Conservation (phyloP, 2,888 invertebrate species). For the Drosophila lutescens region DNA sequence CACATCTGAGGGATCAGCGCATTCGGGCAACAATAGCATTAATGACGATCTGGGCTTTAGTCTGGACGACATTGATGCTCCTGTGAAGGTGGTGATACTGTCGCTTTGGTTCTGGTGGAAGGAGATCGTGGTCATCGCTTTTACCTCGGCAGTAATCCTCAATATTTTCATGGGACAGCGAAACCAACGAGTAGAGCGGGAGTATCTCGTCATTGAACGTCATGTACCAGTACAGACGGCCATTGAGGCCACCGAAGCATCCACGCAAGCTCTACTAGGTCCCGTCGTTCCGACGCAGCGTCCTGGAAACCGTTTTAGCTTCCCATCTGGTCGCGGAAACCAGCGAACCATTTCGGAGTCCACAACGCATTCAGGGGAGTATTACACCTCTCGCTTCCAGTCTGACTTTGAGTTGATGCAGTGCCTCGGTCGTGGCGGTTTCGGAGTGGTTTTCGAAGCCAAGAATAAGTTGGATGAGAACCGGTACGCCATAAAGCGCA, state of each 20-base stretch:
- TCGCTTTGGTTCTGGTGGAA: slow-evolving; percentile 94
- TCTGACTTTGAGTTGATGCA: slow-evolving; percentile 93
- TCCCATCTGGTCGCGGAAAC: slow-evolving; percentile 28
- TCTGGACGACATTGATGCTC: slow-evolving; percentile 86
- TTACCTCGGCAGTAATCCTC: slow-evolving; percentile 89
- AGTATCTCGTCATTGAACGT: slow-evolving; percentile 83
- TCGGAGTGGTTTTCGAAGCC: slow-evolving; percentile 98
- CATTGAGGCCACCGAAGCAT: slow-evolving; percentile 82
- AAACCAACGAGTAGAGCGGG: slow-evolving; percentile 76
- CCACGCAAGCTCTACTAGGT: slow-evolving; percentile 75
- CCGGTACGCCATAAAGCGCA: slow-evolving; percentile 97
- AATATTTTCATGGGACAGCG: slow-evolving; percentile 88
- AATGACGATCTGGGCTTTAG: slow-evolving; percentile 78
- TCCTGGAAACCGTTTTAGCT: slow-evolving; percentile 41
- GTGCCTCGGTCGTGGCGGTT: slow-evolving; percentile 95
- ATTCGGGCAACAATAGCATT: slow-evolving; percentile 57
- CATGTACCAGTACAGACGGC: slow-evolving; percentile 83
- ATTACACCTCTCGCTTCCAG: slow-evolving; percentile 88
- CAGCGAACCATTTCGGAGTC: slow-evolving; percentile 79
- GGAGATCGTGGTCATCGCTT: slow-evolving; percentile 90
- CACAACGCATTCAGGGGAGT: slow-evolving; percentile 72
- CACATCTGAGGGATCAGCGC: slow-evolving; percentile 13
- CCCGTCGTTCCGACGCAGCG: slow-evolving; percentile 54
- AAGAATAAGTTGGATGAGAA: slow-evolving; percentile 97
- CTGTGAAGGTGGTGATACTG: slow-evolving; percentile 89